Percentiles rank a stretch among this genome's conserved stretches.
These are phyloP conservation scores for Notiomystis cincta DNA, from an alignment of 2,113 vertebrate genomes.

Conservation along the genomic window DNA sequence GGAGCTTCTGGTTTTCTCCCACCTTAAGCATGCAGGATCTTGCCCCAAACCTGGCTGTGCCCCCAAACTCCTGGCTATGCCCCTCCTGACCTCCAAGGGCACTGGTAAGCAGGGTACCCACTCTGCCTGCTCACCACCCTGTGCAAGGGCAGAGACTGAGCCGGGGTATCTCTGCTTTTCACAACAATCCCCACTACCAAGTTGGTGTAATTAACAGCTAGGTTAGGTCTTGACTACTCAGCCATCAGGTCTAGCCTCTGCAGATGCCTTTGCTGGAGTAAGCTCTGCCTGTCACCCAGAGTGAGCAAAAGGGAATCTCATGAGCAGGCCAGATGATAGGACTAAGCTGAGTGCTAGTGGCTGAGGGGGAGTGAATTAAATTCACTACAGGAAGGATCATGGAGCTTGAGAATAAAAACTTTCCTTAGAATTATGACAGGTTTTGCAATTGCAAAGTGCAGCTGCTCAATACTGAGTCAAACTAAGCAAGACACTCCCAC, in stretches of 20 bases:
- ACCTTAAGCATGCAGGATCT: background rate
- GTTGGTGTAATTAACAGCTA: background rate
- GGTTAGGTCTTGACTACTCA: background rate
- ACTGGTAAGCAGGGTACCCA: background rate
- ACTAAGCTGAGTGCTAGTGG: background rate
- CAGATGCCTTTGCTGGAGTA: background rate
- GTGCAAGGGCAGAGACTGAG: background rate
- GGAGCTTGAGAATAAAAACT: background rate
- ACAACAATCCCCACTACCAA: background rate
- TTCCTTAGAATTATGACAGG: background rate
- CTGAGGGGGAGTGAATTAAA: background rate
- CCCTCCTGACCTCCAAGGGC: background rate
- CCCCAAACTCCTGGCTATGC: fast-evolving
- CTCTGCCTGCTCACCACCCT: background rate
- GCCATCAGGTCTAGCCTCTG: background rate
- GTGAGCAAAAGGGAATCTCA: background rate
- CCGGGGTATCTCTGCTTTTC: background rate
- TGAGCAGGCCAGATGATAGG: background rate
- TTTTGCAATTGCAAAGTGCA: background rate
- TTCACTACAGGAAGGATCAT: background rate
- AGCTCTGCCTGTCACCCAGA: background rate
- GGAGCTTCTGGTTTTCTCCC: background rate
- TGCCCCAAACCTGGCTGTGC: background rate
- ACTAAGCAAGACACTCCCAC: background rate
- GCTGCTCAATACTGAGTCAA: background rate